Conservation (phyloP, 2,113 vertebrate genomes). For the Rhinopithecus roxellana region DNA sequence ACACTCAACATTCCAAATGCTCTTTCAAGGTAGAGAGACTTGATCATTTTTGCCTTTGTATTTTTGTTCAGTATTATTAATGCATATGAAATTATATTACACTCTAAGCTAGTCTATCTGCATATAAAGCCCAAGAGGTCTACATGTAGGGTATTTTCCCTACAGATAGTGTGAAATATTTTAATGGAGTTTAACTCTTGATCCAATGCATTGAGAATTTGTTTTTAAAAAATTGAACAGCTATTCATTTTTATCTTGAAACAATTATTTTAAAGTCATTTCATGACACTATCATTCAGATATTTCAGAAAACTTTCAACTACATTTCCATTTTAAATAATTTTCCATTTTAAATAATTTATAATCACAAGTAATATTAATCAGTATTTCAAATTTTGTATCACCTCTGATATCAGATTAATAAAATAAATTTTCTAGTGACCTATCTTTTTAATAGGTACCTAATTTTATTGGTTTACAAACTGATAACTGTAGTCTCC, state of each 20-base stretch:
- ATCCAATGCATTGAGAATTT: neutral
- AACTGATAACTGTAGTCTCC: neutral
- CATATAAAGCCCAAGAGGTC: neutral
- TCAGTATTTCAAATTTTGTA: slow-evolving; percentile 21
- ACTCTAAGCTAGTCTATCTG: neutral
- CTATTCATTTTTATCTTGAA: neutral
- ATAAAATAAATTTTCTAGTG: slow-evolving; percentile 25
- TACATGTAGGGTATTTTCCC: neutral
- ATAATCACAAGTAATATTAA: neutral
- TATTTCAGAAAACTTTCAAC: neutral
- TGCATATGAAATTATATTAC: slow-evolving; percentile 29
- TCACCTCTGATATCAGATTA: neutral
- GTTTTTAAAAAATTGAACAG: neutral
- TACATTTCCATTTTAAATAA: neutral
- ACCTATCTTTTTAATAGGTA: neutral
- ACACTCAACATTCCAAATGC: neutral
- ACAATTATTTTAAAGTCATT: neutral
- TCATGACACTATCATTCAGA: neutral
- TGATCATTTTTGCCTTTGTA: slow-evolving; percentile 17
- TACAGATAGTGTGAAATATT: neutral
- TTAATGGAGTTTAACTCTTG: neutral
- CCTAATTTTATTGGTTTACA: neutral
- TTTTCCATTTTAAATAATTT: slow-evolving; percentile 6
- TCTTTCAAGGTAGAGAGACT: neutral
- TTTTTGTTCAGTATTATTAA: slow-evolving; percentile 44